Conservation (phyloP, 35 echinoderm and acorn worm species). For the Ptychodera flava region DNA sequence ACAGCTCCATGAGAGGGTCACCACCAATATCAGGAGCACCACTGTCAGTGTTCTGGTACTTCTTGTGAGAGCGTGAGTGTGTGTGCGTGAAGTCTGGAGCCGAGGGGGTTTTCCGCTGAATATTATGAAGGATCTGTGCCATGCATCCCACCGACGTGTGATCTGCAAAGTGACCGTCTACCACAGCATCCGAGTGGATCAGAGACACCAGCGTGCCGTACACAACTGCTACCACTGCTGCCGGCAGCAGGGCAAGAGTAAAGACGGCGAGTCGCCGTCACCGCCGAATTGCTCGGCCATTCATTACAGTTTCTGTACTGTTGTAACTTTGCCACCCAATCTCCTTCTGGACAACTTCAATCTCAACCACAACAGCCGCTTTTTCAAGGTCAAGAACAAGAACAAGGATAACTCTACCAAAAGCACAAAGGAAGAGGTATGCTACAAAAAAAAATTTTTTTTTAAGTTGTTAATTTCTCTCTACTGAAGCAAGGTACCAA, state of each 20-base stretch:
- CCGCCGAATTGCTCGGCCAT: not conserved
- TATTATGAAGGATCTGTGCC: not conserved
- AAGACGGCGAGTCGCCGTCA: not conserved
- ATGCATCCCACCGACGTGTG: not conserved
- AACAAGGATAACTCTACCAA: no score
- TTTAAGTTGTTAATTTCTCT: no score
- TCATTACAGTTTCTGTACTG: not conserved
- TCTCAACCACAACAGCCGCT: no score
- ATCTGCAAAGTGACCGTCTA: not conserved
- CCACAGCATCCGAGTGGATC: not conserved
- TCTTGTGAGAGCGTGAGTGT: no score
- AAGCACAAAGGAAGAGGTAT: no score
- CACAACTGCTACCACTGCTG: not conserved
- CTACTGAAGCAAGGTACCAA: no score
- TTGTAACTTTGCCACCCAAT: not conserved
- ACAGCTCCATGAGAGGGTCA: no score
- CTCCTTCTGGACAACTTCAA: not conserved
- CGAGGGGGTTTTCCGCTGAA: no score
- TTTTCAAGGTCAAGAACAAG: not conserved
- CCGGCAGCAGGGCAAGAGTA: not conserved
- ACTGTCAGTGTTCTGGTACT: no score
- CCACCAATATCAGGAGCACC: no score
- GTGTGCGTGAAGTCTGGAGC: no score
- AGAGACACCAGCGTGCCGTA: not conserved
- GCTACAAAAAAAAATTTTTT: no score